These are phyloP conservation scores for Hydrolagus affinis DNA, from an alignment of 2,113 vertebrate species.

Conservation along the genomic window DNA sequence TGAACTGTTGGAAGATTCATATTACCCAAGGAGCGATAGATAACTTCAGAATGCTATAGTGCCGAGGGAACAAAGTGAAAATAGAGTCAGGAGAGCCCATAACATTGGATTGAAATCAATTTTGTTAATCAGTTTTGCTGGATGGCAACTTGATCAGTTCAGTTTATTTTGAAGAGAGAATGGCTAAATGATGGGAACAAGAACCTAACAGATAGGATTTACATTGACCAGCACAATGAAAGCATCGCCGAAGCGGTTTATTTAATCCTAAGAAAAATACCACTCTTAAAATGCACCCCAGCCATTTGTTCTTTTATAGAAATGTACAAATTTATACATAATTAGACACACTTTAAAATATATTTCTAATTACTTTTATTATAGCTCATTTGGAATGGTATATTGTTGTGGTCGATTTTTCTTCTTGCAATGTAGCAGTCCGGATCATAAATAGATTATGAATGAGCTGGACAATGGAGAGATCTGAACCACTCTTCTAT, in stretches of 20 bases:
- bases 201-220: not conserved
- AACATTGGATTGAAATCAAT: no score
- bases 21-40: no score
- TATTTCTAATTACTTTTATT: not conserved
- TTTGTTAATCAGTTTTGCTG: not conserved
- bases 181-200: no score
- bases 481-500: not conserved
- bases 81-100: no score
- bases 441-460: not conserved
- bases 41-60: no score
- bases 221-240: no score
- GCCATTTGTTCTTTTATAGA: not conserved
- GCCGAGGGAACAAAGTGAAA: no score
- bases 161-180: not conserved
- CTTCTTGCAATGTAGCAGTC: not conserved
- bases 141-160: not conserved
- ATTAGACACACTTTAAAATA: not conserved
- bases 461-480: not conserved
- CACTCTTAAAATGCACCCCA: no score
- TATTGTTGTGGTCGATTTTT: not conserved
- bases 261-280: not conserved
- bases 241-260: not conserved
- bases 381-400: not conserved
- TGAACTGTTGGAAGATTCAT: no score
- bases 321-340: not conserved